Conservation (phyloP, 2,113 vertebrate genomes). For the Microcebus jonahi region DNA sequence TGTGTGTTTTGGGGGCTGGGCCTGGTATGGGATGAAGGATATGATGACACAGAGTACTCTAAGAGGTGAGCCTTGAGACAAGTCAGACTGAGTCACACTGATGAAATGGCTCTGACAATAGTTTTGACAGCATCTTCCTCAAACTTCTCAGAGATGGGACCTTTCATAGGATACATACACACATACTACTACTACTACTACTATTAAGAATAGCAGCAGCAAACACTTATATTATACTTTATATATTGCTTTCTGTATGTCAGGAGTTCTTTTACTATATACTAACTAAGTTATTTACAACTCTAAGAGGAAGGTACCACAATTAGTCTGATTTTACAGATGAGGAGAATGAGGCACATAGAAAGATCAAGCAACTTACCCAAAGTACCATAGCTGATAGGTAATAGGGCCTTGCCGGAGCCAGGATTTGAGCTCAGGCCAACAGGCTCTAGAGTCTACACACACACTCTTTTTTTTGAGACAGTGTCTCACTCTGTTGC, state of each 20-base stretch:
- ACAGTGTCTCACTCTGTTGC: no score
- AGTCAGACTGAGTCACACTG: not conserved
- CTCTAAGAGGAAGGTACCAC: not conserved
- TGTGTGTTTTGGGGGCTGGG: no score
- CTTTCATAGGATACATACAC: not conserved
- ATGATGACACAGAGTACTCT: not conserved
- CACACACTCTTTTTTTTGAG: not conserved
- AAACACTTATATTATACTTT: not conserved
- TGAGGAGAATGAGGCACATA: not conserved
- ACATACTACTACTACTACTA: not conserved
- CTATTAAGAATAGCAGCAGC: not conserved
- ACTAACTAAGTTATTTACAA: constrained; percentile 30
- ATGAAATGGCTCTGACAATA: not conserved
- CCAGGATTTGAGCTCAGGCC: not conserved
- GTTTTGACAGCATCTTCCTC: not conserved
- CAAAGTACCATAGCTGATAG: not conserved
- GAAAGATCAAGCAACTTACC: not conserved
- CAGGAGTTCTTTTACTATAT: not conserved
- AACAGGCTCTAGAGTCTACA: not conserved
- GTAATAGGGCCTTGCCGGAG: not conserved
- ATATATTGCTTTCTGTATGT: not conserved
- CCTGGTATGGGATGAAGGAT: not conserved
- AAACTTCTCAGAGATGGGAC: not conserved
- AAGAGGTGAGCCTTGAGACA: not conserved
- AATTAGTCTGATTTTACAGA: not conserved